Conservation (phyloP, 2,113 vertebrate genomes). For the Hemicordylus capensis region DNA sequence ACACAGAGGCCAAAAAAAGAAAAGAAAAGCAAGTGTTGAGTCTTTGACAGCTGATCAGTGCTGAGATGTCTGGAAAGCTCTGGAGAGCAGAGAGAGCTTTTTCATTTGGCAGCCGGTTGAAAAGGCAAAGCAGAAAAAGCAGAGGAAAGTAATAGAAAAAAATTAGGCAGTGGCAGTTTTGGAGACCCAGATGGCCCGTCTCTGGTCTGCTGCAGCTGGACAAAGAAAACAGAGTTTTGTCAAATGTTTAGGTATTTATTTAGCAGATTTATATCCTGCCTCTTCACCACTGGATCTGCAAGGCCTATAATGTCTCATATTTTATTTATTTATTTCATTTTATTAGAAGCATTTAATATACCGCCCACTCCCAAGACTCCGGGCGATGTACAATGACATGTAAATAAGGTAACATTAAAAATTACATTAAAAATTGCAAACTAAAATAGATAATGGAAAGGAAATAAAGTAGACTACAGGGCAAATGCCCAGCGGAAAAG, state of each 20-base stretch:
- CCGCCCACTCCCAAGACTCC: too few species aligned
- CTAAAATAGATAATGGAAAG: too few species aligned
- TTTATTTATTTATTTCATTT: too few species aligned
- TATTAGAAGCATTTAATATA: too few species aligned
- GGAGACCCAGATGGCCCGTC: neutral
- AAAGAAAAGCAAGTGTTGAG: slow-evolving; percentile 11
- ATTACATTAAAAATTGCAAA: too few species aligned
- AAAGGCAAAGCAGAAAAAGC: neutral
- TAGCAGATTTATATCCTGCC: neutral
- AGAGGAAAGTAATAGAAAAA: neutral
- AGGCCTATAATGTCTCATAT: too few species aligned
- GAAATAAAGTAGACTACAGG: too few species aligned
- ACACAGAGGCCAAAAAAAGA: neutral
- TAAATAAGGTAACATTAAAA: too few species aligned
- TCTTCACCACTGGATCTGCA: too few species aligned
- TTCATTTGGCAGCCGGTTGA: slow-evolving; percentile 21
- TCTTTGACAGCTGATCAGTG: slow-evolving; percentile 7
- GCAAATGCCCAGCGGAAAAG: too few species aligned
- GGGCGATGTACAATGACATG: too few species aligned
- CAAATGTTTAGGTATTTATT: neutral
- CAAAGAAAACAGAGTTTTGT: neutral
- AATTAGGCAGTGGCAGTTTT: neutral
- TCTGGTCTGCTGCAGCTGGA: neutral
- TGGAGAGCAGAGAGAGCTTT: neutral
- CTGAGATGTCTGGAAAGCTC: slow-evolving; percentile 15